Evolutionary conservation across 2,113 vertebrate species (phyloP), one percentile per base, ranked within the genome.

Genomic region (Hemibagrus wyckioides): DNA sequence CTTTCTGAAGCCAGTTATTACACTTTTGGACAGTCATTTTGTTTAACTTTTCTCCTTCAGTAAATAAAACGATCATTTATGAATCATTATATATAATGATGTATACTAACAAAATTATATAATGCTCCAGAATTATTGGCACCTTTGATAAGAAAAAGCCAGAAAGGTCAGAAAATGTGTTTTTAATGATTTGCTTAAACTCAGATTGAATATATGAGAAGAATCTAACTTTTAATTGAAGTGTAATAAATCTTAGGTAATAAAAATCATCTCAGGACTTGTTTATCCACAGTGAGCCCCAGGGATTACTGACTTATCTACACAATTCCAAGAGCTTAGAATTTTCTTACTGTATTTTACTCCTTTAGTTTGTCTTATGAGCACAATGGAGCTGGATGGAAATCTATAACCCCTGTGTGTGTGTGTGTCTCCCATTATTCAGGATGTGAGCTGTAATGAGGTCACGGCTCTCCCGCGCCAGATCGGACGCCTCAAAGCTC

Each of bases 381-480:
- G 11, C 11, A n/a, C 2, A 44, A 25, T 25, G n/a, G n/a, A 73
- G 21, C 36, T 41, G 36, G 69, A 73, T 41, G 69, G 41, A 80
- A 80, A 56, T 50, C 15, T 4, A 33, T 48, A 52, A 44, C 15
- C 3, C 3, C 13, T 73, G 33, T 83, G 73, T 88, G 69, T 85
- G 82, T 88, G 36, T 65, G 61, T 85, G 48, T 88, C 30, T 89
- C 30, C 87, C 15, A 13, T 61, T 33, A 13, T 61, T 33, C 94
- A 99, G 98, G 98, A 99, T 91, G 95, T 99, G 91, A 99, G 98
- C 94, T 99, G 97, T 90, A 99, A 99, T 15, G 98, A 99, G 94
- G 96, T 99, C 94, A 96, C 97, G 10, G 92, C 95, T 85, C 95
- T 99, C 80, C 98, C 98, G 41, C 97, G 95, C 15, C 96, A 98